Conservation (phyloP, 37 sponge, comb jelly and placozoan genomes). For the Oopsacas minuta region DNA sequence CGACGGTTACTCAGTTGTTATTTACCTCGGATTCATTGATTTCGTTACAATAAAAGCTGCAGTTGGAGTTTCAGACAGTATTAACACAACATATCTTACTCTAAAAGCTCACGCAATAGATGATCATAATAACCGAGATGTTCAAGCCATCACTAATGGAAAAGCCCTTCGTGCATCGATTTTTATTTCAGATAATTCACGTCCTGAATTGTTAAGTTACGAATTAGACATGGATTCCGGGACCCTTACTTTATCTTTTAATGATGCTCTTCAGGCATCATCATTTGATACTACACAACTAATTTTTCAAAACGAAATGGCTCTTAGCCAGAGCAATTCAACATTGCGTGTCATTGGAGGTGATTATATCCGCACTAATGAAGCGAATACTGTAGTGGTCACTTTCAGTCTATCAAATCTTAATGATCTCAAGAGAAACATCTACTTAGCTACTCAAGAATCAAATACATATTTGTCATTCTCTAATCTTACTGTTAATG, state of each 20-base stretch:
- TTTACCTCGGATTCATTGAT: conserved; percentile 51
- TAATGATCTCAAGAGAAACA: conserved; percentile 66
- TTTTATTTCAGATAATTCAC: conserved; percentile 40
- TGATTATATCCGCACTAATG: background rate
- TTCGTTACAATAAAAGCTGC: conserved; percentile 55
- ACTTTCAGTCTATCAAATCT: conserved; percentile 31
- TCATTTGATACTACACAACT: conserved; percentile 42
- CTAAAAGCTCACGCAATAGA: conserved; percentile 83
- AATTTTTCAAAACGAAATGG: conserved; percentile 23
- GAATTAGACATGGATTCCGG: conserved; percentile 65
- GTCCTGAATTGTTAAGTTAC: conserved; percentile 38
- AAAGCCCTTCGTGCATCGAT: conserved; percentile 31
- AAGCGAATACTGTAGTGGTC: conserved; percentile 26
- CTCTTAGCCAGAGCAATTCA: conserved; percentile 28
- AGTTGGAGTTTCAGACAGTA: conserved; percentile 40
- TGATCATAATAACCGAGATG: conserved; percentile 64
- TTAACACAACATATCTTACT: conserved; percentile 45
- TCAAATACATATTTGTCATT: conserved; percentile 42
- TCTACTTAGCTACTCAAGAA: conserved; percentile 34
- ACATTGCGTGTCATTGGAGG: conserved; percentile 38
- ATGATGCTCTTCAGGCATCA: conserved; percentile 48
- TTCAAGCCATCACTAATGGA: conserved; percentile 78
- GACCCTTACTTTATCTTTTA: conserved; percentile 48
- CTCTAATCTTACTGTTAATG: conserved; percentile 22
- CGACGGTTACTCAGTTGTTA: conserved; percentile 55